Conservation (phyloP, 2,888 invertebrate species). For the Ernsta delagoae region DNA sequence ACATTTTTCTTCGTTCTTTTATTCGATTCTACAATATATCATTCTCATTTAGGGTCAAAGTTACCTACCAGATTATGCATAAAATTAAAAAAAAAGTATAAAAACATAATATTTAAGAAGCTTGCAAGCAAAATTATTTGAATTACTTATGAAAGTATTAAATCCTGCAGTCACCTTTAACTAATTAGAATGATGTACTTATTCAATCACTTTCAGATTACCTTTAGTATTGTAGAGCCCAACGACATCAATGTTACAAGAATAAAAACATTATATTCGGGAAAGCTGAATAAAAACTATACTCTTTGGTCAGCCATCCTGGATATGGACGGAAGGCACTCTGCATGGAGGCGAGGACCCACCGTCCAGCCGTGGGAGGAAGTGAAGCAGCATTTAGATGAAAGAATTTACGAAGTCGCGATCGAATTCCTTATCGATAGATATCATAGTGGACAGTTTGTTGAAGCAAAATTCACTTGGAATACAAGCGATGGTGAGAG, state of each 20-base stretch:
- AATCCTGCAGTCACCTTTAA: no score
- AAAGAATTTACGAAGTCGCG: constrained; percentile 41
- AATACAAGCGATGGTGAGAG: constrained; percentile 56
- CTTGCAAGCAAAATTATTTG: no score
- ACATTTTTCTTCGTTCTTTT: no score
- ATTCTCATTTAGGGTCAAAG: no score
- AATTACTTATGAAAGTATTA: no score
- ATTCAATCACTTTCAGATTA: constrained; percentile 45
- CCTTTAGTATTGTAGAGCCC: constrained; percentile 43
- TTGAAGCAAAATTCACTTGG: constrained; percentile 48
- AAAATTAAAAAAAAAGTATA: no score
- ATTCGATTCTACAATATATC: no score
- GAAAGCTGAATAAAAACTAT: constrained; percentile 39
- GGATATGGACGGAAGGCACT: constrained; percentile 46
- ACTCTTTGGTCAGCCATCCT: constrained; percentile 52
- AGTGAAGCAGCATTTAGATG: constrained; percentile 12
- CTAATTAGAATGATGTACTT: no score
- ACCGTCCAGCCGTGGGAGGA: constrained; percentile 43
- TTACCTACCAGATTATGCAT: no score
- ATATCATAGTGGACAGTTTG: constrained; percentile 31
- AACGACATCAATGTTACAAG: constrained; percentile 4
- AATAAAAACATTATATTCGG: constrained; percentile 20
- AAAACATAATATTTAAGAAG: no score
- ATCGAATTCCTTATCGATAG: constrained; percentile 38
- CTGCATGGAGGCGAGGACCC: constrained; percentile 50